Conservation (phyloP, 1,140 invertebrate genomes). For the Amphibalanus amphitrite region DNA sequence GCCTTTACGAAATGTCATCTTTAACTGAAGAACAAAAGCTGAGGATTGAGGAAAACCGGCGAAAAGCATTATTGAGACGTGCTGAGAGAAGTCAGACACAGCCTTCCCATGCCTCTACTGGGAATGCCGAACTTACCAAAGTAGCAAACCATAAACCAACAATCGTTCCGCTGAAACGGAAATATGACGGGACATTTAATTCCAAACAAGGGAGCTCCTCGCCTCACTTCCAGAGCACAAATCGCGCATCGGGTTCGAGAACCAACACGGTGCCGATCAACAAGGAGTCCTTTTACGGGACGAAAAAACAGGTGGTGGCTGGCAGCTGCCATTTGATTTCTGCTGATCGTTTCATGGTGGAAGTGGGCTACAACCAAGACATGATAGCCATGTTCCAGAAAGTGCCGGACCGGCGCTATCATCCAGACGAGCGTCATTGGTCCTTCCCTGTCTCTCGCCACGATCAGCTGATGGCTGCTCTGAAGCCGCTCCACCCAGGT, state of each 20-base stretch:
- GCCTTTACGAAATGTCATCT: conserved; percentile 3
- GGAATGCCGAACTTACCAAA: no score
- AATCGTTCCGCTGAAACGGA: not conserved
- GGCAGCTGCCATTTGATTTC: conserved; percentile 37
- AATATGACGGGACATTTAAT: not conserved
- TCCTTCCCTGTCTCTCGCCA: conserved; percentile 22
- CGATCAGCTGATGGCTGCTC: conserved; percentile 20
- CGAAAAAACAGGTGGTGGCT: conserved; percentile 20
- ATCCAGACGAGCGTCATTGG: conserved; percentile 21
- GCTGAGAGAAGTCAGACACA: conserved; percentile 14
- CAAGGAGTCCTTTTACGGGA: not conserved
- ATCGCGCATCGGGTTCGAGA: not conserved
- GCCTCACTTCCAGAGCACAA: no score
- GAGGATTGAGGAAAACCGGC: conserved; percentile 31
- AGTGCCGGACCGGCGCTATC: conserved; percentile 27
- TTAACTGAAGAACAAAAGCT: conserved; percentile 28
- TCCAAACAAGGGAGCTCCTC: not conserved
- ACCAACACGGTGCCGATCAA: not conserved
- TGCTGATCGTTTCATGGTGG: conserved; percentile 44
- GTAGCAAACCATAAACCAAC: not conserved
- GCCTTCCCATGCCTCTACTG: not conserved
- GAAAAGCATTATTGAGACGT: conserved; percentile 26
- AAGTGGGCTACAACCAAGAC: conserved; percentile 40
- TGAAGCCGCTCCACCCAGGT: conserved; percentile 28
- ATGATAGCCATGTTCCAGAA: conserved; percentile 48